Conservation (phyloP, 1,140 invertebrate species). For the Leptinotarsa texana region DNA sequence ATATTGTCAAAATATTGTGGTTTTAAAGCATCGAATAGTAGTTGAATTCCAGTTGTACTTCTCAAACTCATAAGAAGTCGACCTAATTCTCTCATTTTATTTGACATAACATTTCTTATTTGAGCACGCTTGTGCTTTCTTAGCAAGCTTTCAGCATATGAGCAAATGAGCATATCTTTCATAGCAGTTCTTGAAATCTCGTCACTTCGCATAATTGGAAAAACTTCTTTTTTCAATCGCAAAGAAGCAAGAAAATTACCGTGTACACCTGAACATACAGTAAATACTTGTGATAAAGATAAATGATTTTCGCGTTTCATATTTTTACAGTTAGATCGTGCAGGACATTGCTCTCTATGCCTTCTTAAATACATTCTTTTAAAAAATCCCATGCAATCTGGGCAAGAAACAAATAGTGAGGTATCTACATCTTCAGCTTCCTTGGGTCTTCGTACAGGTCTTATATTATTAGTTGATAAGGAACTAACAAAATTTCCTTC, state of each 20-base stretch:
- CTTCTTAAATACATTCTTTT: slow-evolving; percentile 18
- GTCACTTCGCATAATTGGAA: slow-evolving; percentile 36
- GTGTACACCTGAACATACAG: slow-evolving; percentile 24
- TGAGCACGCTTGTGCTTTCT: slow-evolving; percentile 40
- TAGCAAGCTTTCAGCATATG: slow-evolving; percentile 35
- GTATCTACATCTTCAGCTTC: slow-evolving; percentile 1
- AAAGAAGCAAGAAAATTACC: slow-evolving; percentile 26
- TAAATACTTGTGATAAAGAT: slow-evolving; percentile 32
- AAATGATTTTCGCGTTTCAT: slow-evolving; percentile 27
- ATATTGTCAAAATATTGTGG: slow-evolving; percentile 38
- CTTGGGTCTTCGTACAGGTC: slow-evolving; percentile 28
- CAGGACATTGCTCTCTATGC: not conserved
- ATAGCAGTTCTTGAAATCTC: slow-evolving; percentile 33
- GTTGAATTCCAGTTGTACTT: not conserved
- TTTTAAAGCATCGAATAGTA: slow-evolving; percentile 33
- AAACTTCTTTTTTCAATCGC: slow-evolving; percentile 35
- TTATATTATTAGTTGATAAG: slow-evolving; percentile 23
- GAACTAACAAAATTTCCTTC: slow-evolving; percentile 30
- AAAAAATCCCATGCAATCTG: slow-evolving; percentile 1
- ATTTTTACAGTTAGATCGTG: not conserved
- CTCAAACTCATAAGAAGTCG: slow-evolving; percentile 34
- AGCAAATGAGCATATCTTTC: slow-evolving; percentile 36
- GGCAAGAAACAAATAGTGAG: not conserved
- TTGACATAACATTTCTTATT: slow-evolving; percentile 36
- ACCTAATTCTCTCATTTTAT: slow-evolving; percentile 41